Evolutionary conservation across 30 jellyfish, hydroid and myxozoan species (phyloP).

Genomic region (Mastigias papua): DNA sequence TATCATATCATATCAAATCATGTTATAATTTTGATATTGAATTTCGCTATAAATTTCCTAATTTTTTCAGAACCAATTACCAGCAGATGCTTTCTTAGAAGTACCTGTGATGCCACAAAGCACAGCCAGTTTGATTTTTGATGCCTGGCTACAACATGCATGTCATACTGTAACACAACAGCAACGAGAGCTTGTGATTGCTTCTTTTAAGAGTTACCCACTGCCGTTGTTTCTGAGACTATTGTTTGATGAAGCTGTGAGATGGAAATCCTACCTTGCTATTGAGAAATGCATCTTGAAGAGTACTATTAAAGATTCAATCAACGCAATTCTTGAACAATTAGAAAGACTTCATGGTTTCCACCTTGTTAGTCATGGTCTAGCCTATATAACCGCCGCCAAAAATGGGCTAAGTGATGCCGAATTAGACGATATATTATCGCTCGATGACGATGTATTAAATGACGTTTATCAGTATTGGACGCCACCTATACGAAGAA

Average conservation of each 20-base stretch:
- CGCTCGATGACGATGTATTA: slow-evolving; percentile 89
- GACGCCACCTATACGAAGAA: slow-evolving; percentile 94
- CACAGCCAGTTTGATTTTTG: slow-evolving; percentile 73
- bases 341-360: slow-evolving; percentile 87
- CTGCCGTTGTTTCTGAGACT: slow-evolving; percentile 84
- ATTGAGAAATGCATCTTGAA: slow-evolving; percentile 58
- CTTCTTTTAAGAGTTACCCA: slow-evolving; percentile 71
- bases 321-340: slow-evolving; percentile 74
- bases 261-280: slow-evolving; percentile 84
- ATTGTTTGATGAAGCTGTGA: slow-evolving; percentile 82
- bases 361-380: slow-evolving; percentile 79
- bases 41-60: neutral
- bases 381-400: slow-evolving; percentile 86
- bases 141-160: slow-evolving; percentile 85
- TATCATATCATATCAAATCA: no score
- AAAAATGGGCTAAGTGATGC: slow-evolving; percentile 88
- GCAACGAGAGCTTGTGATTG: slow-evolving; percentile 66
- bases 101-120: slow-evolving; percentile 85
- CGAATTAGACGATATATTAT: slow-evolving; percentile 85
- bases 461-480: slow-evolving; percentile 95
- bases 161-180: slow-evolving; percentile 47
- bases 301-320: slow-evolving; percentile 70
- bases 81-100: slow-evolving; percentile 65
- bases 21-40: no score
- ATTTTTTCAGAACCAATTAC: slow-evolving; percentile 38